Evolutionary conservation across 1,140 invertebrate species (phyloP), one percentile per base, ranked within the genome.

Genomic region (Bradysia coprophila): DNA sequence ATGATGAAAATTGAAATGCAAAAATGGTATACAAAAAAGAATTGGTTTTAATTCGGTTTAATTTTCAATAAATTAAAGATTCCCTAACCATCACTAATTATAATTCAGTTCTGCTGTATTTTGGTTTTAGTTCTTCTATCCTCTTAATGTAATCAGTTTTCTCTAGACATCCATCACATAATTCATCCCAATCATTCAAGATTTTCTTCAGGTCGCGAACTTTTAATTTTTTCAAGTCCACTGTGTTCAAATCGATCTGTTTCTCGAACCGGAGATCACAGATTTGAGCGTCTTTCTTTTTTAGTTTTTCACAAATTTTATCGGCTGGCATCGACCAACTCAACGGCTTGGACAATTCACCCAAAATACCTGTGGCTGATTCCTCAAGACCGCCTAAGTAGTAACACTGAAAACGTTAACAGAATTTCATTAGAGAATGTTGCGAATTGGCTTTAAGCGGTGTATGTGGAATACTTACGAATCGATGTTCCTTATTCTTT

Each of bases 141-240:
- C 84, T 77, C 53, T 83, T 83, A 49, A 99, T 92, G 61, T 86
- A 98, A 59, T 99, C 96, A 16, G 79, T 76, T 66, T 99, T 99
- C 55, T 99, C 96, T 41, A 97, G 75, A 61, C 96, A 98, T n/a
- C 93, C 95, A 38, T 96, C 91, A 63, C 95, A 98, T 16, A 71
- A 69, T 67, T 98, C 94, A 53, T 94, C 92, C 94, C 95, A 98
- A 55, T 96, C 88, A 48, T 81, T 87, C 0, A 99, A 68, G 49
- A 99, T 96, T 59, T 97, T 97, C 66, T 94, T 98, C 50, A 99
- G 66, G 54, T 99, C 95, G 38, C 91, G 75, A 0, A 99, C 95
- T 65, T 95, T 95, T 6, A 98, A 65, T 65, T 98, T 98, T 61
- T 97, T 98, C 48, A 99, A 61, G 60, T 98, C 88, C 0, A 98